Base-by-base conservation (phyloP, 2,888 invertebrate genomes). In the Lampropteryx suffumata region DNA sequence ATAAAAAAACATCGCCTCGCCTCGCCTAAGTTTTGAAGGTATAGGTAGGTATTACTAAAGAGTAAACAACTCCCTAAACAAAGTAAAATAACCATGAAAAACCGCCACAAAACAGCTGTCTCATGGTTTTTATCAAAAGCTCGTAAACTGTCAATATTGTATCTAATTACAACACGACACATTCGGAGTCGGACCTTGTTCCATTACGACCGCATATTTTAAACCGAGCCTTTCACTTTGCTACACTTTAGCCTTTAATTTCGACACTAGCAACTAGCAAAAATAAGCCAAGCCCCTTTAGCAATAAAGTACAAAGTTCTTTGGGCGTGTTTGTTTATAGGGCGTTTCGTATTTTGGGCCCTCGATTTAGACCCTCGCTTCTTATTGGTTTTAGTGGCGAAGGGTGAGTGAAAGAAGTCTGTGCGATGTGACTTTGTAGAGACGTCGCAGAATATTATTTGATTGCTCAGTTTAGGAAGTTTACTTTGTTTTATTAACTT, bases 351-450 rank as follows among this genome's bases (percentile, higher is more conserved):
- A 60, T 64, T 61, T 71, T 59, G 64, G 60, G 59, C 59, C 68
- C 68, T 72, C 64, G 64, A 69, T 71, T 66, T 57, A 74, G 80
- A 84, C 82, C 82, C 86, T 83, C 77, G 79, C 80, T 72, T 84
- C 84, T 88, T 85, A 90, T 90, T 90, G 89, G 89, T 83, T 87
- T 88, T 82, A 73, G 71, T 75, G 64, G 66, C 62, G 74, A 74
- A 82, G 89, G 87, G 87, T 83, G 85, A 86, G 79, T 64, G 71
- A 68, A 67, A 69, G 69, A 69, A 65, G 71, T 63, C 56, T 52
- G 71, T 49, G 65, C 70, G 83, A 60, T 55, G 69, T 84, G 74
- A 82, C 88, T 78, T 89, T 87, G 87, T 62, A 67, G 13, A 52
- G 72, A 63, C 80, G 87, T 48, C 34, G 17, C 24, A 3, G 10